These are phyloP conservation scores for Cantharis rustica DNA, from an alignment of 2,888 invertebrate genomes.

Conservation along the genomic window DNA sequence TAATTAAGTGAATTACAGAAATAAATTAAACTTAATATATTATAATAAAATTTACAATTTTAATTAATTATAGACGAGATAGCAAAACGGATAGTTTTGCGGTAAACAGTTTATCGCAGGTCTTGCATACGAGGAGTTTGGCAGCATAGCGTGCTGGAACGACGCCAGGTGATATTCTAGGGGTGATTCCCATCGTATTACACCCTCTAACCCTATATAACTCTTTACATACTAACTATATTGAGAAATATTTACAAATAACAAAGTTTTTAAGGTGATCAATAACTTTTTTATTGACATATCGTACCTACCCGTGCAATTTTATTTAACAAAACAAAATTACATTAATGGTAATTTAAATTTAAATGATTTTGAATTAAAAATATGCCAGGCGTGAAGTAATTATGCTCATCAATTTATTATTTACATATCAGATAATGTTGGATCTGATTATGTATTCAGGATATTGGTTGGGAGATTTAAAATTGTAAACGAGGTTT, in stretches of 20 bases:
- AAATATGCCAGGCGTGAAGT: neutral
- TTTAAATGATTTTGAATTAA: neutral
- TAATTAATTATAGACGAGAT: neutral
- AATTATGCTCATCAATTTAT: neutral
- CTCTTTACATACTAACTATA: constrained; percentile 29
- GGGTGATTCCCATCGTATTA: constrained; percentile 18
- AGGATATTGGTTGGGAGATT: neutral
- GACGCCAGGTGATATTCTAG: constrained; percentile 33
- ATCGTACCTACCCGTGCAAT: neutral
- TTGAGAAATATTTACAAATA: constrained; percentile 28
- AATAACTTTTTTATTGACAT: neutral
- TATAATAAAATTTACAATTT: neutral
- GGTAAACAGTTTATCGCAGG: constrained; percentile 25
- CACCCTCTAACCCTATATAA: constrained; percentile 20
- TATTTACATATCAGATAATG: neutral
- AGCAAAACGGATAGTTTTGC: constrained; percentile 21
- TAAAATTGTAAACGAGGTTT: neutral
- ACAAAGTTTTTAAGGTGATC: constrained; percentile 7
- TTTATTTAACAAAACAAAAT: neutral
- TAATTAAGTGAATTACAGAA: neutral
- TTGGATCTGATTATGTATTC: neutral
- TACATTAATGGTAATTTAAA: neutral
- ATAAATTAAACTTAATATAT: neutral
- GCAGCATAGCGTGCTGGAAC: constrained; percentile 22
- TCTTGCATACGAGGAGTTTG: constrained; percentile 18